Evolutionary conservation across 2,797 vertebrate genomes (phyloP), one percentile per base, ranked within the genome.

Genomic region (Macropodus opercularis): DNA sequence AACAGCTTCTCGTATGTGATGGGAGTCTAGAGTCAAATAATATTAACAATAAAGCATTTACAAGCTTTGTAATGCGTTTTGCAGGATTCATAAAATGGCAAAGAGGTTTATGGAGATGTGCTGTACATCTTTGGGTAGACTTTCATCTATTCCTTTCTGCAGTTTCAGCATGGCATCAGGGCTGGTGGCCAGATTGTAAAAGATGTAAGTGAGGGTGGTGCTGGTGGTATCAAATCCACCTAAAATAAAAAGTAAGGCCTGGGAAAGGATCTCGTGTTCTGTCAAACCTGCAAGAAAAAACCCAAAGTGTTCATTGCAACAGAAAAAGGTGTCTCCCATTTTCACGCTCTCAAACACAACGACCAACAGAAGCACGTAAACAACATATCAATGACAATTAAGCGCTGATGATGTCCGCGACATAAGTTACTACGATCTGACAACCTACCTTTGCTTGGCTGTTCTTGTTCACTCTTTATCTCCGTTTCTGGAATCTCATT

Each of bases 241-340:
- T 29, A 93, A 85, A 73, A 92, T 83, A 63, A 93, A 93, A 12
- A 83, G 55, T 0, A 91, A 35, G 12, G 91, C 83, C 72, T 95
- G 92, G 26, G 92, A 85, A 46, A 92, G 81, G 41, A 95, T 86
- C 81, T 95, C 94, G 0, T 77, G 63, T 47, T 94, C 92, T 19
- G 89, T 94, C 79, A 95, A 61, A 51, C 88, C 94, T 94, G 48
- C 22, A 63, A 77, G 0, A 48, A 61, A n/a, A n/a, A n/a, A n/a
- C n/a, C n/a, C n/a, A n/a, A n/a, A n/a, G n/a, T n/a, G n/a, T n/a
- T n/a, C n/a, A n/a, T n/a, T n/a, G n/a, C n/a, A n/a, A n/a, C n/a
- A n/a, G n/a, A n/a, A n/a, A n/a, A n/a, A n/a, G n/a, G n/a, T n/a
- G n/a, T n/a, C n/a, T n/a, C n/a, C n/a, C n/a, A n/a, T n/a, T n/a